Evolutionary conservation across 2,797 vertebrate species (phyloP).

Genomic region (Anguilla marmorata): DNA sequence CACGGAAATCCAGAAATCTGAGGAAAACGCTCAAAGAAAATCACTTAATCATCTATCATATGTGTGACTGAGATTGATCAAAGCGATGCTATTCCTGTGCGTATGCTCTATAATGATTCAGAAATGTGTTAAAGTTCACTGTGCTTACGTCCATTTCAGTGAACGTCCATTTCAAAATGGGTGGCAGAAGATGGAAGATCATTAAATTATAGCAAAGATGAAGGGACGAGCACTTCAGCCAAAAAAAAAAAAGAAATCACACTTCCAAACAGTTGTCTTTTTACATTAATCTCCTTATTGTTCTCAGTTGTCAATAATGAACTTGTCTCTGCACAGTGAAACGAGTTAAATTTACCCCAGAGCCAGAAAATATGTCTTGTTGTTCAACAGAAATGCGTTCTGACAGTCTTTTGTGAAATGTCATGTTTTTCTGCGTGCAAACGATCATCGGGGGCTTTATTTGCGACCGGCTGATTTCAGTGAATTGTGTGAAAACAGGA

Average conservation of each 20-base stretch:
- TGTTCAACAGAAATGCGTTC: conserved; percentile 47
- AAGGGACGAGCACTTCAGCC: neutral
- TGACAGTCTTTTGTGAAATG: conserved; percentile 42
- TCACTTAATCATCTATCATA: conserved; percentile 16
- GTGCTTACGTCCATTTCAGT: neutral
- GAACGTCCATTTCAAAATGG: neutral
- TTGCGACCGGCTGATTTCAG: neutral
- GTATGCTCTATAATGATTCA: neutral
- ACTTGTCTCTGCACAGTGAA: neutral
- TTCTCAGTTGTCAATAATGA: conserved; percentile 8
- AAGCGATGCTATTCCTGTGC: neutral
- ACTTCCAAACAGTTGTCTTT: neutral
- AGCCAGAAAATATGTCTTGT: conserved; percentile 8
- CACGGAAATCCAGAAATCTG: neutral
- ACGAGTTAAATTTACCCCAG: conserved; percentile 4
- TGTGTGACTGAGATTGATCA: neutral
- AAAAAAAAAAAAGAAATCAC: neutral
- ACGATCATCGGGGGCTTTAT: neutral
- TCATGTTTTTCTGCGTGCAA: conserved; percentile 47
- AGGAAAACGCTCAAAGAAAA: neutral
- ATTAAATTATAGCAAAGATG: neutral
- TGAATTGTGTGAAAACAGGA: conserved; percentile 7
- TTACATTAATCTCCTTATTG: conserved; percentile 18
- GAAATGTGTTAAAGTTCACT: neutral
- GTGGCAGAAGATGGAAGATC: neutral